Conservation (phyloP, 2,888 invertebrate genomes). For the Temnothorax ravouxi region DNA sequence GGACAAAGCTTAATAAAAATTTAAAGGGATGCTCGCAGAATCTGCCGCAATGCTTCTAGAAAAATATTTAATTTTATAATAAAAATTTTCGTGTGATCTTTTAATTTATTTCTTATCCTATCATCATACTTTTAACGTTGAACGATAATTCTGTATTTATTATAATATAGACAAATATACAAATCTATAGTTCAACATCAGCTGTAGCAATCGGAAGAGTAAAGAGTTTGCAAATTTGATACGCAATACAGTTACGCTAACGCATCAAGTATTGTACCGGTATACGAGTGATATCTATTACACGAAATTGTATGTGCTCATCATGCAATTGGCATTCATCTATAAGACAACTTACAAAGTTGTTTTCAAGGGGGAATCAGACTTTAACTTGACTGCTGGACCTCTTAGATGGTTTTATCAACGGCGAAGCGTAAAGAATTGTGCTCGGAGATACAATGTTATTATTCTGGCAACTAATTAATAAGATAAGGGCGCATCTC, state of each 20-base stretch:
- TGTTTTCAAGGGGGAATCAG: conserved; percentile 3
- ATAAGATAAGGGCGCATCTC: not conserved
- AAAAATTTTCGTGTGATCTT: not conserved
- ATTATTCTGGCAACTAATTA: not conserved
- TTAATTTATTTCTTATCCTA: not conserved
- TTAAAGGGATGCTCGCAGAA: not conserved
- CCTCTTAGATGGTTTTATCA: not conserved
- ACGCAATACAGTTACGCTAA: not conserved
- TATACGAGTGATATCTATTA: not conserved
- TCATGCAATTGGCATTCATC: conserved; percentile 9
- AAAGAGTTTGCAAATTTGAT: not conserved
- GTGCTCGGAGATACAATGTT: not conserved
- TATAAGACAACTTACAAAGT: not conserved
- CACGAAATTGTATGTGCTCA: conserved; percentile 10
- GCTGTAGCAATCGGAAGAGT: not conserved
- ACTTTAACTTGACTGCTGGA: not conserved
- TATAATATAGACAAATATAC: not conserved
- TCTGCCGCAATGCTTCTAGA: not conserved
- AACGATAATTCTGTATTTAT: not conserved
- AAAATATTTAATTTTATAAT: not conserved
- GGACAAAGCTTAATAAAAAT: not conserved
- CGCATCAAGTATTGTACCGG: not conserved
- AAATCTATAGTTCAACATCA: not conserved
- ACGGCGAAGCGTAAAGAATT: not conserved
- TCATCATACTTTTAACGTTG: not conserved